Conservation (phyloP, 1,140 invertebrate species). For the Bicyclus anynana region DNA sequence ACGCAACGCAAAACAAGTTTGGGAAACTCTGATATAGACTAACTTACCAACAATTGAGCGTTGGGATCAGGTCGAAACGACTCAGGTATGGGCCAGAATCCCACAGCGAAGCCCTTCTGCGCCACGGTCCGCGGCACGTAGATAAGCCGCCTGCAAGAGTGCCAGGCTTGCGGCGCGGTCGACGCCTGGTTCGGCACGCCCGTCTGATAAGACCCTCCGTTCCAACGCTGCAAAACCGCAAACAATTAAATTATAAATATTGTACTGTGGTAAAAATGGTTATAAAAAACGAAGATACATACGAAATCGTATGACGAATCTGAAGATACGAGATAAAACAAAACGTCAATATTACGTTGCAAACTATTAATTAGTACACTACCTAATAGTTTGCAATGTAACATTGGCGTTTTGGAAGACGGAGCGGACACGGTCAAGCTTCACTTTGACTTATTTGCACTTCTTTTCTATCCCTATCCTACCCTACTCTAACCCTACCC, state of each 20-base stretch:
- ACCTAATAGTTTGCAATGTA: too few relatives aligned
- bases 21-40: neutral
- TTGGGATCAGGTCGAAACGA: constrained; percentile 96
- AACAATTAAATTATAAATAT: constrained; percentile 1
- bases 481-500: too few relatives aligned
- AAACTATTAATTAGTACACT: too few relatives aligned
- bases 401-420: too few relatives aligned
- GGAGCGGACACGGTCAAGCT: too few relatives aligned
- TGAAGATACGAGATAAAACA: too few relatives aligned
- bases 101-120: constrained; percentile 94
- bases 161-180: constrained; percentile 82
- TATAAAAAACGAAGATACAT: too few relatives aligned
- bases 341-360: too few relatives aligned
- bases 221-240: constrained; percentile 52
- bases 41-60: constrained; percentile 81
- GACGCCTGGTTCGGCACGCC: constrained; percentile 35
- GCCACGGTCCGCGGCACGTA: constrained; percentile 93
- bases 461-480: too few relatives aligned
- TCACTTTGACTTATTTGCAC: too few relatives aligned
- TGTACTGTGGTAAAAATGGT: neutral
- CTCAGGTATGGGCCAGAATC: constrained; percentile 99
- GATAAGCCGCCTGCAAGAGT: constrained; percentile 92
- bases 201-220: constrained; percentile 54
- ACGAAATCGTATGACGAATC: too few relatives aligned
- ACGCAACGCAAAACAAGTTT: too few relatives aligned